Evolutionary conservation across 2,113 vertebrate species (phyloP).

Genomic region (Stegastes partitus): DNA sequence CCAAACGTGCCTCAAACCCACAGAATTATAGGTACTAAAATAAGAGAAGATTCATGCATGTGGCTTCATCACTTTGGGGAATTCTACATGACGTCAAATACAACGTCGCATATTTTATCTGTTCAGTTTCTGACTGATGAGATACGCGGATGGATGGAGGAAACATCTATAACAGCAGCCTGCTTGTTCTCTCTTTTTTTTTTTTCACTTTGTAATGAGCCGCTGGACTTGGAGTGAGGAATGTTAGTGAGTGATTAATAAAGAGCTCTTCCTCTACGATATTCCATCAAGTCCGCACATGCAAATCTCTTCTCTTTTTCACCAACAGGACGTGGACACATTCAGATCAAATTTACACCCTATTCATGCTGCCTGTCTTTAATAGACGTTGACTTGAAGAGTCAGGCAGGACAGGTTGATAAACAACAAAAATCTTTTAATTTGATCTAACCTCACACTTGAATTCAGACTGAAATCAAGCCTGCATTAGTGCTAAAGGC

Average conservation of each 20-base stretch:
- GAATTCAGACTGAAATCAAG: no score
- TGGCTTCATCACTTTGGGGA: constrained; percentile 29
- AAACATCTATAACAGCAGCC: constrained; percentile 24
- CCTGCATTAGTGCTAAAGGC: no score
- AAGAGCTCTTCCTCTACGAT: constrained; percentile 1
- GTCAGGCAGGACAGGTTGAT: no score
- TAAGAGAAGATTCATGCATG: constrained; percentile 42
- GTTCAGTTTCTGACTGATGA: constrained; percentile 26
- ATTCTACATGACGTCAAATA: constrained; percentile 15
- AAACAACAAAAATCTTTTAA: no score
- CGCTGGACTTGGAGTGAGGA: neutral
- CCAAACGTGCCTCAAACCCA: constrained; percentile 39
- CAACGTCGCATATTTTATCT: constrained; percentile 44
- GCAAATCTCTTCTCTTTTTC: neutral
- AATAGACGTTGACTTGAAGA: no score
- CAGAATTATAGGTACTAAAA: constrained; percentile 63
- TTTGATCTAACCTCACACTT: no score
- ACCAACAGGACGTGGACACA: neutral
- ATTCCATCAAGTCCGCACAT: neutral
- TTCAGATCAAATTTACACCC: neutral
- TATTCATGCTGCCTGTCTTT: no score
- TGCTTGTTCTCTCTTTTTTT: neutral
- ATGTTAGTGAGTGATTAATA: constrained; percentile 22
- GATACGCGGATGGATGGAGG: neutral
- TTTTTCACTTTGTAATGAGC: constrained; percentile 1